Evolutionary conservation across 2,797 vertebrate genomes (phyloP).

Genomic region (Acrossocheilus wenchowensis): DNA sequence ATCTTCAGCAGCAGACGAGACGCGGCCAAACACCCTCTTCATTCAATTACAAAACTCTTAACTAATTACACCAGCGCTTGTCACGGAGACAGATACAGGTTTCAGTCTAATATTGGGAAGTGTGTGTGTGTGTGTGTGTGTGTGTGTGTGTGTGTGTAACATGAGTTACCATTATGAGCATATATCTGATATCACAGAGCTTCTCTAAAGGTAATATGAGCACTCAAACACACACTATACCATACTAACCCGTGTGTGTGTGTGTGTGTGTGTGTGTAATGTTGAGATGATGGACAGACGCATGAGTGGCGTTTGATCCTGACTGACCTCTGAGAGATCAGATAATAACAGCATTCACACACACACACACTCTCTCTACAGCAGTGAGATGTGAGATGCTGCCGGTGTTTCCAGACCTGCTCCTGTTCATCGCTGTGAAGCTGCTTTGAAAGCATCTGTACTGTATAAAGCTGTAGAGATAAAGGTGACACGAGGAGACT

Average conservation of each 20-base stretch:
- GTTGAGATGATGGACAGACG: background rate
- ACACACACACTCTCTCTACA: too few species aligned
- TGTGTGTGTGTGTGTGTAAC: conserved; percentile 12
- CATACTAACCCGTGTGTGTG: background rate
- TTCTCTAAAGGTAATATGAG: conserved; percentile 34
- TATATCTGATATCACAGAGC: conserved; percentile 2
- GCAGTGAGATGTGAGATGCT: too few species aligned
- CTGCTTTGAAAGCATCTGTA: too few species aligned
- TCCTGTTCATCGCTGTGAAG: too few species aligned
- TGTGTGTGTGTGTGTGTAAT: background rate
- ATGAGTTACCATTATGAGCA: conserved; percentile 37
- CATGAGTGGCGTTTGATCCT: background rate
- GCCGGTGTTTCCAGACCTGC: too few species aligned
- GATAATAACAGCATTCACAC: background rate
- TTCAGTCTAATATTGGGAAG: background rate
- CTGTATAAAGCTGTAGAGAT: background rate
- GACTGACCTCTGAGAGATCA: background rate
- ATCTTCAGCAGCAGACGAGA: conserved; percentile 8
- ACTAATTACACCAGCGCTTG: background rate
- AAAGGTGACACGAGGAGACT: background rate
- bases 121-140: background rate
- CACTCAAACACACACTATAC: background rate
- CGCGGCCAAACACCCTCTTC: background rate
- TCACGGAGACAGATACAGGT: background rate
- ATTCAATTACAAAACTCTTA: background rate